Evolutionary conservation across 2,888 invertebrate species (phyloP).

Genomic region (Kryphioiulus occultus): DNA sequence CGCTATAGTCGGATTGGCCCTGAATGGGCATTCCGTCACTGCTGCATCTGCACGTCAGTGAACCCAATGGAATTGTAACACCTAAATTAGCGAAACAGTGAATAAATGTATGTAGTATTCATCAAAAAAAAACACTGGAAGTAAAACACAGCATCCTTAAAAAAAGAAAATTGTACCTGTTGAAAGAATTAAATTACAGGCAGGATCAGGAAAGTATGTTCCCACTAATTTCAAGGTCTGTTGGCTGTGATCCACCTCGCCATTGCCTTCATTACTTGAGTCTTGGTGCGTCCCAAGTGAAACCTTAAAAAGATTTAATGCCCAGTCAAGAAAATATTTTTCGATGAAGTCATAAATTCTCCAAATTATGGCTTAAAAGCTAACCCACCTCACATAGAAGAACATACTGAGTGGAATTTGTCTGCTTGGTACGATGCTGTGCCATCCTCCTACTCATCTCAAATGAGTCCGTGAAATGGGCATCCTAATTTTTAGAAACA

Average conservation of each 20-base stretch:
- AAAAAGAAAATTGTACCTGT: constrained; percentile 53
- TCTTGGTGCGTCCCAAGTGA: constrained; percentile 38
- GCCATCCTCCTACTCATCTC: constrained; percentile 64
- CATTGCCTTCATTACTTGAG: constrained; percentile 51
- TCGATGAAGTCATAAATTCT: neutral
- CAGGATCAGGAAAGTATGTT: constrained; percentile 56
- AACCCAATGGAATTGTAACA: constrained; percentile 56
- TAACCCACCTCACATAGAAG: constrained; percentile 64
- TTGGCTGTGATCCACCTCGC: constrained; percentile 53
- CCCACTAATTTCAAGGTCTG: constrained; percentile 55
- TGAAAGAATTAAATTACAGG: constrained; percentile 54
- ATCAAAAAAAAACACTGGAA: neutral
- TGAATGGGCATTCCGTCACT: constrained; percentile 52
- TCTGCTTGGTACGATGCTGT: constrained; percentile 58
- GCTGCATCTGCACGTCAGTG: constrained; percentile 54
- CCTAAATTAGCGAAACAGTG: constrained; percentile 53
- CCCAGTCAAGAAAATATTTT: neutral
- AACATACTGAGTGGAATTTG: constrained; percentile 61
- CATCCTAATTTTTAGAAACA: constrained; percentile 50
- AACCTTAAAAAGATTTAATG: constrained; percentile 48
- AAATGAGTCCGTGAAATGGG: constrained; percentile 66
- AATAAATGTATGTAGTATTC: neutral
- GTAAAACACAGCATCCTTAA: neutral
- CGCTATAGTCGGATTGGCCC: constrained; percentile 55
- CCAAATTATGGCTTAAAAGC: neutral